phyloP scores from a whole-genome alignment of 2,888 invertebrate species.

The Apamea monoglypha region DNA sequence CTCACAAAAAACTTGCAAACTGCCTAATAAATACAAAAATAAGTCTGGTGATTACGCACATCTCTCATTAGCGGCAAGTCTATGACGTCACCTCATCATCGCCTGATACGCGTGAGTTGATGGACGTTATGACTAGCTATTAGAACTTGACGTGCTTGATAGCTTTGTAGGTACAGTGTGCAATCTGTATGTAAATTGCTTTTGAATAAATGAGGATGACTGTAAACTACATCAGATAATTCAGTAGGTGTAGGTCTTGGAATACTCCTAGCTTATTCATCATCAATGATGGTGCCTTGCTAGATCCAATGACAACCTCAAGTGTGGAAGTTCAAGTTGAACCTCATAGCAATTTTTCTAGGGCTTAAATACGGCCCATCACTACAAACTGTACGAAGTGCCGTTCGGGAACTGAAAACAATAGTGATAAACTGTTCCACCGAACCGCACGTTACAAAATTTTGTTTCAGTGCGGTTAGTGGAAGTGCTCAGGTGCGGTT shows the following conservation, averaged over 20 bases:
- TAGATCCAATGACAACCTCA: not conserved
- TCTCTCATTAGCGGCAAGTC: slow-evolving; percentile 30
- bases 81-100: slow-evolving; percentile 34
- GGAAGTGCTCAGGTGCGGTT: too few species aligned
- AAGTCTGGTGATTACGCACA: slow-evolving; percentile 30
- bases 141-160: slow-evolving; percentile 1
- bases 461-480: too few species aligned
- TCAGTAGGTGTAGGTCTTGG: not conserved
- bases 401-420: too few species aligned
- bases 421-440: too few species aligned
- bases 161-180: not conserved
- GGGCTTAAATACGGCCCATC: not conserved
- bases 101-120: slow-evolving; percentile 27
- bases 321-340: not conserved
- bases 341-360: not conserved
- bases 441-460: too few species aligned
- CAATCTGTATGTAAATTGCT: not conserved
- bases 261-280: not conserved
- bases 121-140: slow-evolving; percentile 12
- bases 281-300: not conserved
- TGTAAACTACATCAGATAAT: not conserved
- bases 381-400: too few species aligned
- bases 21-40: slow-evolving; percentile 36
- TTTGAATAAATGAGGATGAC: not conserved
- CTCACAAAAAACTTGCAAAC: slow-evolving; percentile 22